Evolutionary conservation across 2,888 invertebrate genomes (phyloP).

Genomic region (Gerris lacustris): DNA sequence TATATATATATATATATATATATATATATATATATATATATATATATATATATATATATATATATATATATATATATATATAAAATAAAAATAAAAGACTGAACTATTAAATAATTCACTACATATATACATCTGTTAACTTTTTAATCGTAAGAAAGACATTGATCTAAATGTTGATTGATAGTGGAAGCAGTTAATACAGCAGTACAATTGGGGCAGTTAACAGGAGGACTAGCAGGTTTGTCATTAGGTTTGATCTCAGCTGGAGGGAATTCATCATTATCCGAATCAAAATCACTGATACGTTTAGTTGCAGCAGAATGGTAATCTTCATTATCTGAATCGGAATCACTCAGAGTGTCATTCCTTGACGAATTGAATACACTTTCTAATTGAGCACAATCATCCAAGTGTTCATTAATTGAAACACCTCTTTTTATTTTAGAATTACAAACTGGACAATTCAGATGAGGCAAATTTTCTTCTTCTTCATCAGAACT

Average conservation of each 20-base stretch:
- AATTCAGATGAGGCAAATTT: constrained; percentile 19
- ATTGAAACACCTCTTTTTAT: constrained; percentile 25
- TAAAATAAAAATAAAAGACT: background rate
- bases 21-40: constrained; percentile 6
- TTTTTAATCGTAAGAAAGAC: constrained; percentile 11
- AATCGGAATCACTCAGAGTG: constrained; percentile 17
- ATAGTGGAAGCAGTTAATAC: constrained; percentile 13
- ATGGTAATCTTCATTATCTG: constrained; percentile 18
- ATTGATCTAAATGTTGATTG: constrained; percentile 21
- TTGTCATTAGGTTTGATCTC: background rate
- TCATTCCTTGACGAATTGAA: constrained; percentile 20
- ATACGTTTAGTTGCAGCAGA: constrained; percentile 16
- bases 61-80: constrained; percentile 7
- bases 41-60: background rate
- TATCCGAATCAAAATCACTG: constrained; percentile 16
- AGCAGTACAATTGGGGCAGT: constrained; percentile 22
- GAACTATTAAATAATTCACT: background rate
- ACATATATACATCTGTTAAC: background rate
- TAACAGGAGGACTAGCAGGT: background rate
- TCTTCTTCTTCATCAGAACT: background rate
- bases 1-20: constrained; percentile 11
- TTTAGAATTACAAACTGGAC: constrained; percentile 29
- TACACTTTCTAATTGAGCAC: constrained; percentile 25
- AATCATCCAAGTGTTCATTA: constrained; percentile 31
- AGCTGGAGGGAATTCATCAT: constrained; percentile 4